Evolutionary conservation across 2,113 vertebrate species (phyloP), one percentile per base, ranked within the genome.

Genomic region (Heterotilapia buettikoferi): DNA sequence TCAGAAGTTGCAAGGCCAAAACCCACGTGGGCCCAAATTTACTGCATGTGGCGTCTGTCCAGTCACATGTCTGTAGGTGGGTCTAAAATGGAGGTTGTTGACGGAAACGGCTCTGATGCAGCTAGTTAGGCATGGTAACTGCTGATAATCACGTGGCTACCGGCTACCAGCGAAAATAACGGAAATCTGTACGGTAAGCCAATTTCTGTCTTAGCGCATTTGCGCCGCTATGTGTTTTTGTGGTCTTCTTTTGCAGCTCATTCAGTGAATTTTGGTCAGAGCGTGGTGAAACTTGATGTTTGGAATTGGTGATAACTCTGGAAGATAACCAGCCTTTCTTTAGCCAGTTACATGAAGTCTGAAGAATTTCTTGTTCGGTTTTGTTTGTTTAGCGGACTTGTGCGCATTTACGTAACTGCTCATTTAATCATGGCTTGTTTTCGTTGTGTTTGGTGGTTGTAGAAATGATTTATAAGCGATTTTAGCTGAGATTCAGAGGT

Each of bases 91-190:
- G 29, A 61, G 57, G 57, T 33, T 61, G 57, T 33, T 19, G 29
- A 61, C 0, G 0, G 1, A 61, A 33, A 33, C 0, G 2, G 29
- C 16, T 61, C 5, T 61, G 57, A 61, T 19, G 57, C 57, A 19
- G 29, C 57, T 61, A 19, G 16, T 33, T 61, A 61, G 57, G 0
- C 6, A 2, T 61, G 29, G 29, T 61, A 61, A 61, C 57, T 61
- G 9, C 57, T 61, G 29, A 61, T 61, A 61, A 33, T 33, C 57
- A 61, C 4, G 16, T 61, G 29, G 29, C 57, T 61, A 61, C 29
- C 0, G 3, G 29, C 57, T 33, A 10, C 57, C 3, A 0, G 16
- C 2, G 0, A 63, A 63, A 63, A 33, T 63, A 19, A 63, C 0
- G 0, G 59, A 19, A 19, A 63, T 63, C 9, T 3, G 16, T 16